phyloP scores from a whole-genome alignment of 2,113 vertebrate genomes.

The Mustela nigripes region DNA sequence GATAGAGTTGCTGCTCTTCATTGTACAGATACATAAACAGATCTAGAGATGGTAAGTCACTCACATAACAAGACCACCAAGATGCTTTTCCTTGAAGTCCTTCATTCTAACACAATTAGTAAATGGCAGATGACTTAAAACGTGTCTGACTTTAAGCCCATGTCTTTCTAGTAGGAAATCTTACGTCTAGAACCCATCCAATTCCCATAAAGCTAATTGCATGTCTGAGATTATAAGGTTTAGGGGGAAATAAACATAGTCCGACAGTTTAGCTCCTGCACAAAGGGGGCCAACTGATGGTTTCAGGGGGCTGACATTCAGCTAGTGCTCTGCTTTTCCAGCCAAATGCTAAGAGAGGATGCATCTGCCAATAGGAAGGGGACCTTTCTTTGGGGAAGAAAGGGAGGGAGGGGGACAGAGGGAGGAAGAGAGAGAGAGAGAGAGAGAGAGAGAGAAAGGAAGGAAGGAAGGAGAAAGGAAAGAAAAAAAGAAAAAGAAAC shows the following conservation, averaged over 20 bases:
- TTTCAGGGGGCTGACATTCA: background rate
- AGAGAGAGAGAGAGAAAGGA: accelerated
- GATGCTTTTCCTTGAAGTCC: background rate
- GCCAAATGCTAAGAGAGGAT: too few species aligned
- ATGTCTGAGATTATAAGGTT: background rate
- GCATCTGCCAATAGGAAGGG: background rate
- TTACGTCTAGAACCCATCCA: background rate
- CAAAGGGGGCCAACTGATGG: background rate
- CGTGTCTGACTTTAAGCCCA: background rate
- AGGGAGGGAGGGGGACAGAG: too few species aligned
- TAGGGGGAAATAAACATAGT: background rate
- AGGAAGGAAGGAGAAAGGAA: too few species aligned
- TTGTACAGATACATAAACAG: background rate
- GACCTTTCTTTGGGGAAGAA: background rate
- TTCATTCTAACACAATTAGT: background rate
- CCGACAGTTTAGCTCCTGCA: background rate
- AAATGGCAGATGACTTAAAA: background rate
- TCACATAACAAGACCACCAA: background rate
- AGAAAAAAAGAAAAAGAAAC: background rate
- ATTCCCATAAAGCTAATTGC: background rate
- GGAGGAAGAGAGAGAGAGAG: too few species aligned
- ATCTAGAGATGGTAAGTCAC: background rate
- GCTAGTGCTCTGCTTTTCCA: background rate
- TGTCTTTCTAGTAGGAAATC: background rate
- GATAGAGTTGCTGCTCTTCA: background rate